These are phyloP conservation scores for Sciaenops ocellatus DNA, from an alignment of 2,797 vertebrate genomes.

Conservation along the genomic window DNA sequence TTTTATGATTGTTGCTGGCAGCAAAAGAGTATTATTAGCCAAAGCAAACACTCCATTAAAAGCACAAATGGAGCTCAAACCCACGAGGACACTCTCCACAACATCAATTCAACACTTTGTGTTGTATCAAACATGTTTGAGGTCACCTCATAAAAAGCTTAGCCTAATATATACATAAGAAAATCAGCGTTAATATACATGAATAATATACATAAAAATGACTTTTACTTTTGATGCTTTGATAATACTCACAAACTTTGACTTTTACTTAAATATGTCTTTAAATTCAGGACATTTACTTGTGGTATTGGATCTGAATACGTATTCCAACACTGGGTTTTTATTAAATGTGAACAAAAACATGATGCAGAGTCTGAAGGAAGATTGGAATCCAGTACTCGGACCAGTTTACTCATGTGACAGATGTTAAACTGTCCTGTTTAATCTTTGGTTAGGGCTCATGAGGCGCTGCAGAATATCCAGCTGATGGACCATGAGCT, in stretches of 20 bases:
- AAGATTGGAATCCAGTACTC: background rate
- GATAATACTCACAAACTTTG: too few relatives aligned
- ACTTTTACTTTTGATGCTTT: too few relatives aligned
- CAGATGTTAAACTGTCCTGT: background rate
- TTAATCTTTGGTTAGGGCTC: slow-evolving; percentile 1
- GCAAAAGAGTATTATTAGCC: slow-evolving; percentile 43
- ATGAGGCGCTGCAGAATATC: background rate
- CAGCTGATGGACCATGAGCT: slow-evolving; percentile 1
- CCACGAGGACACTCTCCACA: slow-evolving; percentile 16
- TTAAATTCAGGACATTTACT: too few relatives aligned
- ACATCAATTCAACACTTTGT: slow-evolving; percentile 5
- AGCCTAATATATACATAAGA: too few relatives aligned
- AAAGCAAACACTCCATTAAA: slow-evolving; percentile 58
- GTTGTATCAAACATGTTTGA: background rate
- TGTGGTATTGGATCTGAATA: too few relatives aligned
- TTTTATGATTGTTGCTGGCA: slow-evolving; percentile 38
- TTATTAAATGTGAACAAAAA: background rate
- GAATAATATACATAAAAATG: too few relatives aligned
- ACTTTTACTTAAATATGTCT: too few relatives aligned
- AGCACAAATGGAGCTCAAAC: slow-evolving; percentile 48
- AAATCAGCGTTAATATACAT: background rate
- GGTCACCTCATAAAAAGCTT: background rate
- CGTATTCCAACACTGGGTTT: too few relatives aligned
- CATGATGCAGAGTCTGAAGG: background rate
- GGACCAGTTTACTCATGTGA: background rate